Base-by-base conservation (phyloP, 2,113 vertebrate species). In the Perccottus glenii region DNA sequence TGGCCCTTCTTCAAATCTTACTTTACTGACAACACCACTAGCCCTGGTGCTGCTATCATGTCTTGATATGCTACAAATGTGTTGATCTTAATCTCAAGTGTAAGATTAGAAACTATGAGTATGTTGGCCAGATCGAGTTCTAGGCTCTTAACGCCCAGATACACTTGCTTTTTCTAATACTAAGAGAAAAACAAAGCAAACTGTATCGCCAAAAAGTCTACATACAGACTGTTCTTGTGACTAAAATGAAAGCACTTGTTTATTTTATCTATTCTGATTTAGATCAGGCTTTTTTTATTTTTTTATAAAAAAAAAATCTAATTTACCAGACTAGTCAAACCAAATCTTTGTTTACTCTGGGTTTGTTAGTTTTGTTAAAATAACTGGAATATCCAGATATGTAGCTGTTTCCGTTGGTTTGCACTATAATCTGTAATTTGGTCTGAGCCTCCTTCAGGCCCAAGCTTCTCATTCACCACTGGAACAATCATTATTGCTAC, bases 161-260 rank as follows among this genome's bases (percentile, higher is more conserved):
- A 33, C 33, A 65, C 63, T 51, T 48, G 53, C 40, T 70, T 57
- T 70, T n/a, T 75, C 48, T 85, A 60, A 73, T 5, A 38, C 55
- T 78, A 72, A 56, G 40, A 69, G 67, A 14, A 44, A 48, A 62
- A 70, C 64, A 71, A 77, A 77, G 9, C 36, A 74, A 77, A 83
- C 11, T 49, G 81, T 67, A 73, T 64, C 77, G 77, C 48, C 38
- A 57, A 74, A n/a, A 73, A 45, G 75, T 70, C 67, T 56, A 11
- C 14, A 32, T 79, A 69, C 67, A 68, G 67, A 85, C 64, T 75
- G 48, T 67, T 64, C 44, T 51, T 73, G 60, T 64, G 85, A 88
- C 79, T 85, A 82, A 72, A 84, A 81, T 63, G 57, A 85, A 82
- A 85, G 78, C 78, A 78, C 75, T 83, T 83, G 67, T 76, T 66